Base-by-base conservation (phyloP, 53 echinoderm and acorn worm species). In the Stichopus horrens region DNA sequence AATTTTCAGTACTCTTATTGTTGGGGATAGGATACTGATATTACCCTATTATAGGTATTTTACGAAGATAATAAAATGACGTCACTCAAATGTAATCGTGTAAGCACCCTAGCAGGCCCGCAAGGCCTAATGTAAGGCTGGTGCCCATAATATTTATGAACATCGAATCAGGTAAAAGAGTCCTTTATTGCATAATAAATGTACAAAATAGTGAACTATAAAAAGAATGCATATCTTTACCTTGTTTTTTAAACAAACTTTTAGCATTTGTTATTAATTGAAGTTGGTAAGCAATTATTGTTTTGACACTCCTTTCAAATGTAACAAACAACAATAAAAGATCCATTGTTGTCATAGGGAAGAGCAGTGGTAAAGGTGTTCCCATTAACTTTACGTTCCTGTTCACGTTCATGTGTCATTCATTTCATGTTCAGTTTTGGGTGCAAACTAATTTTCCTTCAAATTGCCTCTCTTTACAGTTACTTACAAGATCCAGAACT, bases 401-500 rank as follows among this genome's bases (percentile, higher is more conserved):
- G 37, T 37, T 37, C 37, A 3, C 68, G 68, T 67, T 67, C 68
- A 67, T 67, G 11, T 67, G 0, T 14, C 68, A 67, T 37, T 37
- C 37, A 37, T 37, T 67, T n/a, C 68, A 67, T 67, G 68, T 67
- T 67, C 68, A 67, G 68, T 67, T 67, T 67, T 67, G 11, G 68
- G 68, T 67, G 68, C n/a, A 67, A 67, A 67, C 68, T 67, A 14
- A 67, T 67, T 67, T 67, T 67, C 68, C n/a, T 67, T n/a, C 11
- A 67, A 67, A 14, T 11, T 11, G n/a, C 3, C 68, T 67, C 68
- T 67, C 68, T 67, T 67, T 67, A 67, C 68, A 67, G 68, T 67
- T 67, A 67, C 68, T 67, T 67, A 67, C 68, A 67, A 67, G 68
- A 67, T 67, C 68, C n/a, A 67, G 68, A 67, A 67, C 68, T 67